phyloP scores from a whole-genome alignment of 2,113 vertebrate genomes.

The Neogobius melanostomus region DNA sequence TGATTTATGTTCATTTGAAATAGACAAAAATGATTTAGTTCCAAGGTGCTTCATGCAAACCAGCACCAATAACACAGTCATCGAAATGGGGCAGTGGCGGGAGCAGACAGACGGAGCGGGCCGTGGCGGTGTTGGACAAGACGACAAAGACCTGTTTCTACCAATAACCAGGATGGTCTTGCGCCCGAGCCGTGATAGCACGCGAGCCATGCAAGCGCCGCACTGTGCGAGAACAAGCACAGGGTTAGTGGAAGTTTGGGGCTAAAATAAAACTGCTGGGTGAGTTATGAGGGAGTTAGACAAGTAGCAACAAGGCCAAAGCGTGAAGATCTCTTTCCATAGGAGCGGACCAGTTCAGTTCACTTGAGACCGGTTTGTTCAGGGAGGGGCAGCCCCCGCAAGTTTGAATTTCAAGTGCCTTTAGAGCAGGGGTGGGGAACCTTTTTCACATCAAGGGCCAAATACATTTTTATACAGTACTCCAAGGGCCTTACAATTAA shows the following conservation, averaged over 20 bases:
- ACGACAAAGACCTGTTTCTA: slow-evolving; percentile 53
- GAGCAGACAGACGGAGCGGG: not conserved
- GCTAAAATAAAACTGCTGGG: not conserved
- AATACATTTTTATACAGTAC: no score
- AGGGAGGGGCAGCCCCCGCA: no score
- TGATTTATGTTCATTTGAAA: no score
- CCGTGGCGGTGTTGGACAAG: slow-evolving; percentile 1
- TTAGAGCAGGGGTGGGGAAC: no score
- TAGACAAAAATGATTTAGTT: not conserved
- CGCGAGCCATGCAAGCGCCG: slow-evolving; percentile 55
- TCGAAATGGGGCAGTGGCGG: not conserved
- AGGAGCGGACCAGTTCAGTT: no score
- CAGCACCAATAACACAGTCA: not conserved
- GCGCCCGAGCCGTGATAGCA: slow-evolving; percentile 29
- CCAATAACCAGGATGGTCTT: slow-evolving; percentile 21
- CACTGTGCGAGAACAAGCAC: slow-evolving; percentile 62
- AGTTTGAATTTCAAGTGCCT: no score
- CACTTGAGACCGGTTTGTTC: no score
- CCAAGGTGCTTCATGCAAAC: not conserved
- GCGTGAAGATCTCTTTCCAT: not conserved
- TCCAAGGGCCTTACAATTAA: no score
- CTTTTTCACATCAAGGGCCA: no score
- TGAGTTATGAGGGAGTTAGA: slow-evolving; percentile 4
- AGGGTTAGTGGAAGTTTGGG: slow-evolving; percentile 31
- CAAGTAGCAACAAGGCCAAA: slow-evolving; percentile 7